Percentiles rank a stretch among this genome's conserved stretches.
Conservation (phyloP, 2,888 invertebrate genomes). For the Tenthredo amoena region DNA sequence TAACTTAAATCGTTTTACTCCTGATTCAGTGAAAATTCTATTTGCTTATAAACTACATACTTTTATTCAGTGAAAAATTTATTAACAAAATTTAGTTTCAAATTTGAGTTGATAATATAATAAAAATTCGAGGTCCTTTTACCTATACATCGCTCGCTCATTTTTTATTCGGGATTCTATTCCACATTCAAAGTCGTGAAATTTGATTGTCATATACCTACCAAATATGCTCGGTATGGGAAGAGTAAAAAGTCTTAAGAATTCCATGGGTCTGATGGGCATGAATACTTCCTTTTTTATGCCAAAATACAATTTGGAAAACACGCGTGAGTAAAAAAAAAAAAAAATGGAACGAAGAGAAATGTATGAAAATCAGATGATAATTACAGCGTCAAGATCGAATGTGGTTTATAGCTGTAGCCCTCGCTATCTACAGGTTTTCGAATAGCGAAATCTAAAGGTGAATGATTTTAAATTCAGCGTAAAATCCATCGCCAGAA, state of each 20-base stretch:
- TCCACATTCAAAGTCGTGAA: no score
- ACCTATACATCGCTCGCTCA: background rate
- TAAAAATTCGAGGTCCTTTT: background rate
- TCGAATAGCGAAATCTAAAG: background rate
- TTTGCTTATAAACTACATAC: background rate
- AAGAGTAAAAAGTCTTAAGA: background rate
- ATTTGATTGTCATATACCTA: no score
- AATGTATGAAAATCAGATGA: background rate
- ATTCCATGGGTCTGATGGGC: background rate
- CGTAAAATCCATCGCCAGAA: background rate
- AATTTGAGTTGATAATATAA: background rate
- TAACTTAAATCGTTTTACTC: slow-evolving; percentile 27
- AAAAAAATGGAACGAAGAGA: background rate
- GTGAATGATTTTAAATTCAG: background rate
- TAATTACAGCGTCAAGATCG: background rate
- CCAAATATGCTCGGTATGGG: background rate
- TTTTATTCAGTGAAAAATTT: background rate
- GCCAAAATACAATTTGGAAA: background rate
- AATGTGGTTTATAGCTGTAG: background rate
- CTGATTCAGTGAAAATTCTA: slow-evolving; percentile 4
- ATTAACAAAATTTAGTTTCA: background rate
- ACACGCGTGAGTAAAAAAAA: background rate
- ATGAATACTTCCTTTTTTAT: background rate
- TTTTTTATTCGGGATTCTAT: background rate
- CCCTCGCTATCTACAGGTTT: background rate